A percentile compares a stretch with the other conserved stretches of the same genome.
Evolutionary conservation across 2,888 invertebrate genomes (phyloP).

Genomic region (Latrodectus elegans): DNA sequence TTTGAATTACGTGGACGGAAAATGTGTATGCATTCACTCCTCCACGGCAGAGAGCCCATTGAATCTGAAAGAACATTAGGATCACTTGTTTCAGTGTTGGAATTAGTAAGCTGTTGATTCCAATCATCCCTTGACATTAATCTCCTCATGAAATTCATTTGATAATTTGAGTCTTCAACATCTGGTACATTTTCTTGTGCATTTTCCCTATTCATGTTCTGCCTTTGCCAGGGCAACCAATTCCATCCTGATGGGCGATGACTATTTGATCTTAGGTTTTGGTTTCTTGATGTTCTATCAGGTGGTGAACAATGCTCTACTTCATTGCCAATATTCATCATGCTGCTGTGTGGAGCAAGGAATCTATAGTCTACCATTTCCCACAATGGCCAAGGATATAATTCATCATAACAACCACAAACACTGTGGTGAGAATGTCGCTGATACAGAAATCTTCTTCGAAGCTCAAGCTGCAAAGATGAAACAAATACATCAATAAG

Average conservation of each 20-base stretch:
- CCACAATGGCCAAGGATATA: slow-evolving; percentile 79
- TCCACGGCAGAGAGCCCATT: slow-evolving; percentile 53
- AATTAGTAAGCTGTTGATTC: slow-evolving; percentile 38
- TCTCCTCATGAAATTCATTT: slow-evolving; percentile 57
- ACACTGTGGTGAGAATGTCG: slow-evolving; percentile 76
- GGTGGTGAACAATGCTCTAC: slow-evolving; percentile 38
- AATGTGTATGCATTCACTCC: slow-evolving; percentile 67
- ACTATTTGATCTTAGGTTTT: slow-evolving; percentile 2
- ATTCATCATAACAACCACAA: slow-evolving; percentile 84
- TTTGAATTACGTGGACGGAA: slow-evolving; percentile 50
- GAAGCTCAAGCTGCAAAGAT: slow-evolving; percentile 80
- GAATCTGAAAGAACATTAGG: slow-evolving; percentile 25
- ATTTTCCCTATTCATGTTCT: slow-evolving; percentile 10
- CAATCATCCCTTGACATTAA: slow-evolving; percentile 61
- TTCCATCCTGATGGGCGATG: slow-evolving; percentile 59
- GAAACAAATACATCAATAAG: not conserved
- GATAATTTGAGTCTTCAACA: not conserved
- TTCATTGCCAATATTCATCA: not conserved
- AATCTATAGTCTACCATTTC: slow-evolving; percentile 77
- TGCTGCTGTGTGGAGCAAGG: slow-evolving; percentile 42
- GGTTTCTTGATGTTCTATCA: not conserved
- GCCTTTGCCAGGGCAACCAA: slow-evolving; percentile 68
- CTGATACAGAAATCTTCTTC: slow-evolving; percentile 86
- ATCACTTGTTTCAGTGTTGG: slow-evolving; percentile 29
- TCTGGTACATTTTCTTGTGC: not conserved